Conservation (phyloP, 2,113 vertebrate genomes). For the Monarcha castaneiventris region DNA sequence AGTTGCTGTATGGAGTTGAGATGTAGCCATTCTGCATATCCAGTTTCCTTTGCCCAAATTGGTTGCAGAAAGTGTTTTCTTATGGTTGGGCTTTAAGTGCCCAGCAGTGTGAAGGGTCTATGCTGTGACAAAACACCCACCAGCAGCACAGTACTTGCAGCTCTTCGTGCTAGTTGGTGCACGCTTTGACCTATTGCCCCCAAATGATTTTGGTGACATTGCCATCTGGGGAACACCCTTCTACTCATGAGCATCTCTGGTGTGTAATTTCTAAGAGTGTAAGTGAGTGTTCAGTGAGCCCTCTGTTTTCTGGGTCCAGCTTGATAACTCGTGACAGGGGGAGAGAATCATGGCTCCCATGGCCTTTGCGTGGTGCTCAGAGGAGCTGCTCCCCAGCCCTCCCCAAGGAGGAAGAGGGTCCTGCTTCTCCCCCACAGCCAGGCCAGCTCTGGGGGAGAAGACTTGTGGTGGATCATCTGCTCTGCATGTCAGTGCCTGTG, state of each 20-base stretch:
- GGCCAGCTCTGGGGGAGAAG: accelerated
- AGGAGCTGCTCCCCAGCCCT: not conserved
- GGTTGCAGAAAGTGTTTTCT: not conserved
- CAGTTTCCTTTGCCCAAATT: not conserved
- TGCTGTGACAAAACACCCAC: not conserved
- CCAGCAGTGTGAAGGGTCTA: not conserved
- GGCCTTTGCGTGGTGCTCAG: accelerated
- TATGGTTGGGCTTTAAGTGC: not conserved
- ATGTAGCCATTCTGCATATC: not conserved
- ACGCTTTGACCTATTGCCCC: accelerated
- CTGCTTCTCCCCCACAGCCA: not conserved
- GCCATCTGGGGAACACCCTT: not conserved
- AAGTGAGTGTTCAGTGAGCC: not conserved
- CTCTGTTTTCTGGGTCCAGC: not conserved
- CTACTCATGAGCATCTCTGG: not conserved
- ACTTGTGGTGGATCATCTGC: not conserved
- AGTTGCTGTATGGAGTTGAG: not conserved
- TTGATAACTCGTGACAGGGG: not conserved
- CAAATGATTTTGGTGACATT: not conserved
- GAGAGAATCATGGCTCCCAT: accelerated
- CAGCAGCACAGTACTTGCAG: not conserved
- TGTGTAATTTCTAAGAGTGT: not conserved
- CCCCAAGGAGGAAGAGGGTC: not conserved
- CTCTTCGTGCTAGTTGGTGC: not conserved
- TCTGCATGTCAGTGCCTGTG: accelerated